These are phyloP conservation scores for Torymus aiolomorphi DNA, from an alignment of 2,888 invertebrate species.

Conservation along the genomic window DNA sequence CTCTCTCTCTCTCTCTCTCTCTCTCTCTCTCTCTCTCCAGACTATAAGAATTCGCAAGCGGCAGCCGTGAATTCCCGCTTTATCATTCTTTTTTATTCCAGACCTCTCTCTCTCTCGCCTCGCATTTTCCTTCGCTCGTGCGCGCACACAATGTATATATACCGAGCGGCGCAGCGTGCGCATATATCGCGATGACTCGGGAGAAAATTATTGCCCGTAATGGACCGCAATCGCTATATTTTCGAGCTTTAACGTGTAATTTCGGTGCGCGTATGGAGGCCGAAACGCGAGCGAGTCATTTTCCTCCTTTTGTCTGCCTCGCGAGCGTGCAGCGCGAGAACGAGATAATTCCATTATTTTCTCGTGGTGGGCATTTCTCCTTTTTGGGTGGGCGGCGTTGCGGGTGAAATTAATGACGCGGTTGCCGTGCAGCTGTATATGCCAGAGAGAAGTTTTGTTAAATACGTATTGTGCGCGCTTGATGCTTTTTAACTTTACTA, in stretches of 20 bases:
- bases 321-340: not conserved
- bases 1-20: too few relatives aligned
- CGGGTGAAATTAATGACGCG: not conserved
- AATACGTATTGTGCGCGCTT: too few relatives aligned
- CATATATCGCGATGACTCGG: constrained; percentile 50
- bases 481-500: too few relatives aligned
- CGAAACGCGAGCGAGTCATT: constrained; percentile 33
- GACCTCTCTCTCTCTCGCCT: not conserved
- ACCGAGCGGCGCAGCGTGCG: not conserved
- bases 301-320: constrained; percentile 41
- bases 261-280: constrained; percentile 27
- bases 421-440: not conserved
- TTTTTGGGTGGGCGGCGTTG: not conserved
- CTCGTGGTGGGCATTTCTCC: constrained; percentile 8
- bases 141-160: too few relatives aligned
- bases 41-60: not conserved
- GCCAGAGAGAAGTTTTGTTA: too few relatives aligned
- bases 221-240: constrained; percentile 47
- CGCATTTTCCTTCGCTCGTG: too few relatives aligned
- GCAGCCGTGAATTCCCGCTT: constrained; percentile 29
- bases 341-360: constrained; percentile 50
- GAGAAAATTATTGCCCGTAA: constrained; percentile 45
- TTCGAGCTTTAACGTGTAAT: constrained; percentile 47
- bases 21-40: too few relatives aligned
- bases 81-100: constrained; percentile 43